Evolutionary conservation across 2,888 invertebrate species (phyloP), one percentile per base, ranked within the genome.

Genomic region (Tetranychus truncatus): DNA sequence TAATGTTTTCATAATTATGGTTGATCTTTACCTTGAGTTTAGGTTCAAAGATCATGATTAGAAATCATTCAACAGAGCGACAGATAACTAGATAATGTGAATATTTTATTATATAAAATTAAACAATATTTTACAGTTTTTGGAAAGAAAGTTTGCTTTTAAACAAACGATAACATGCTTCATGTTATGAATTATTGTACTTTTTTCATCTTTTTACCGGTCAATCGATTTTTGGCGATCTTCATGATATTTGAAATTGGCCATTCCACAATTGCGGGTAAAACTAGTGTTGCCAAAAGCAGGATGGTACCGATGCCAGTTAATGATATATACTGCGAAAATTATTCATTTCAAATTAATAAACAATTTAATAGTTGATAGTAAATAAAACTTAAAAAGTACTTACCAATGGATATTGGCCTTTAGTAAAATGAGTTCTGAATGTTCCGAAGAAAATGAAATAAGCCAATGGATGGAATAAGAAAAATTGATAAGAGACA

Each of bases 401-500:
- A 55, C 55, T 55, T 6, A 55, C 55, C 55, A 55, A 55, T 55
- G 55, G 55, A 55, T 55, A 55, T 55, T 55, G 55, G 9, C 55
- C 55, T 55, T 55, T 55, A 15, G 55, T 1, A 15, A 55, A 55
- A 55, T 55, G 55, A 55, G 55, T 55, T 55, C 55, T 3, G 6
- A 15, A 55, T 15, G 55, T 11, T 6, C 69, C 69, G 9, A 69
- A 69, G 21, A 69, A 69, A 1, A 69, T 20, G 21, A 69, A 24
- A 24, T 20, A 24, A 21, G 34, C 20, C 6, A 69, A 24, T 6
- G 69, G 69, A 69, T 69, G 69, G 8, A 69, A 69, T n/a, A 69
- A 21, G 69, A 69, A 69, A 69, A 69, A 69, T 69, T 69, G 69
- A 69, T 69, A 69, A 11, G 69, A 69, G n/a, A 21, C 34, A 69